Percentiles rank a stretch among this genome's conserved stretches.
Conservation (phyloP, 2,888 invertebrate species). For the Lasioglossum malachurum region DNA sequence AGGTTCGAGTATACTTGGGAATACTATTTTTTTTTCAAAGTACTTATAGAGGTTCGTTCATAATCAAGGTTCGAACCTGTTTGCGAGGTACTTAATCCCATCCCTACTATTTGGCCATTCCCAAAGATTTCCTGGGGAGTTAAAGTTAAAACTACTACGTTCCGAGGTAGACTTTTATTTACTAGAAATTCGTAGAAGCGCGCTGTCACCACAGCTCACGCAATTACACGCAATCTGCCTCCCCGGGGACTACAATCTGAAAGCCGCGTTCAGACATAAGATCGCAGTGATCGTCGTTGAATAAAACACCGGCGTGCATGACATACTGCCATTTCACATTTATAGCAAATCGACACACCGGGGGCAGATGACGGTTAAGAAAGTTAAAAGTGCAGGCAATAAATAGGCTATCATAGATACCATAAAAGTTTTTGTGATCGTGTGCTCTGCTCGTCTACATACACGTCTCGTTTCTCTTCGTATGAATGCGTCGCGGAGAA, state of each 20-base stretch:
- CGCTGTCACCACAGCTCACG: accelerated
- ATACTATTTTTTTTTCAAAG: no score
- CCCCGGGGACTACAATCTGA: not conserved
- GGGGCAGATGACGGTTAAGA: not conserved
- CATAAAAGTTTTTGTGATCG: not conserved
- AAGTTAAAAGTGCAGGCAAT: not conserved
- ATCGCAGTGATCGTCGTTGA: not conserved
- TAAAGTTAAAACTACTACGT: no score
- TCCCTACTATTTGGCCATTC: no score
- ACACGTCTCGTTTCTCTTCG: not conserved
- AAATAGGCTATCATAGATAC: not conserved
- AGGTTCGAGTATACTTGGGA: no score
- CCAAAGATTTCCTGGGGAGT: no score
- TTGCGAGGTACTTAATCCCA: no score
- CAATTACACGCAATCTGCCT: not conserved
- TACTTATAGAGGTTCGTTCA: no score
- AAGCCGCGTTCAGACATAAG: not conserved
- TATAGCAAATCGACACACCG: not conserved
- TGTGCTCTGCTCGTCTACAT: not conserved
- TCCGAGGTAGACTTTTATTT: not conserved
- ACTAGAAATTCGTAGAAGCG: no score
- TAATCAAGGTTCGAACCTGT: no score
- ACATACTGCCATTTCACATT: slow-evolving; percentile 6
- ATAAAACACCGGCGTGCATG: not conserved
- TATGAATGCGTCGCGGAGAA: not conserved